A percentile compares a stretch with the other conserved stretches of the same genome.
phyloP scores from a whole-genome alignment of 2,888 invertebrate species.

The Nephrotoma flavescens region DNA sequence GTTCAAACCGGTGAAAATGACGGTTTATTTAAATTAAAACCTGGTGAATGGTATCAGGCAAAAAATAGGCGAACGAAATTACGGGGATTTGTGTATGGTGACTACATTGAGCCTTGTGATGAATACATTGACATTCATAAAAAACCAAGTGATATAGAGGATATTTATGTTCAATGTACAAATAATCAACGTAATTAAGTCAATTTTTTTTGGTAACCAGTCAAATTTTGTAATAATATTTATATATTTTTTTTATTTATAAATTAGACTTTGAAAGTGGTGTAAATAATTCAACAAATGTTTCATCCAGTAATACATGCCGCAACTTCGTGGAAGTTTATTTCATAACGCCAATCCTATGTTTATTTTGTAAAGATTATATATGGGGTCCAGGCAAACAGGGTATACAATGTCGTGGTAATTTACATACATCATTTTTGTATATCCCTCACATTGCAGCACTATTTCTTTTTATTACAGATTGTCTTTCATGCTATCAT shows the following conservation, averaged over 20 bases:
- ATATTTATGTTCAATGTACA: conserved; percentile 3
- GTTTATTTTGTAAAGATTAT: conserved; percentile 13
- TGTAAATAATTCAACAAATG: background rate
- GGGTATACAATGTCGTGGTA: conserved; percentile 11
- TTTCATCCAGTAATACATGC: conserved; percentile 1
- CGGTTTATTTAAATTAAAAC: background rate
- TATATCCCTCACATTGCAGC: background rate
- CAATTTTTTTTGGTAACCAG: background rate
- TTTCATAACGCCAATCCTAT: conserved; percentile 11
- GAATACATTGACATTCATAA: background rate
- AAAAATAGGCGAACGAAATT: background rate
- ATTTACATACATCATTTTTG: background rate
- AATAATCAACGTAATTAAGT: background rate
- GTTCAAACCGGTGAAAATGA: background rate
- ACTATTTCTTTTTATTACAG: conserved; percentile 11
- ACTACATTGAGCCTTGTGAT: background rate
- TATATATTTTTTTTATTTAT: no score
- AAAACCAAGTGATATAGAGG: background rate
- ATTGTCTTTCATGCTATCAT: conserved; percentile 17
- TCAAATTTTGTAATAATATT: background rate
- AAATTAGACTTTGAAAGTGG: background rate
- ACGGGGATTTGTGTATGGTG: background rate
- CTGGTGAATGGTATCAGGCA: background rate
- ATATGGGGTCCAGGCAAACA: conserved; percentile 12
- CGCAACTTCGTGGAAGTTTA: conserved; percentile 10